Conservation (phyloP, 2,797 vertebrate genomes). For the Rhadinocentrus ornatus region DNA sequence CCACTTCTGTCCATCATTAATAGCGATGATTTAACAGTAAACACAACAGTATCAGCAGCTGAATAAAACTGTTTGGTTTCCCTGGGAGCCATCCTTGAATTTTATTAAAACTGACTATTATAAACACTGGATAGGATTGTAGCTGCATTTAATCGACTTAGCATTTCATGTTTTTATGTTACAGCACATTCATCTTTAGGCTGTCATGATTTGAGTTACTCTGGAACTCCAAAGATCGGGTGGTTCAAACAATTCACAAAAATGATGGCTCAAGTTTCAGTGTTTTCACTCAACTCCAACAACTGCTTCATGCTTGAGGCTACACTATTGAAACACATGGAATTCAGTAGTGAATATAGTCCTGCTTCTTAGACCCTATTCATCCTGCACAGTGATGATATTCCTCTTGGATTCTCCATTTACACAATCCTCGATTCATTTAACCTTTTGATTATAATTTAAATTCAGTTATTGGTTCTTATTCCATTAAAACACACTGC, state of each 20-base stretch:
- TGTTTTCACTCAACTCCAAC: not conserved
- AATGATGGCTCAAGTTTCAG: not conserved
- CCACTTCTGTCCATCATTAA: fast-evolving
- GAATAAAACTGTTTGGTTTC: not conserved
- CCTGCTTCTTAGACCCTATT: not conserved
- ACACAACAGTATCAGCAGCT: not conserved
- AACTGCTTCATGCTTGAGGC: not conserved
- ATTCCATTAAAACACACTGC: not conserved
- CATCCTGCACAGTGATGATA: not conserved
- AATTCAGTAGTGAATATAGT: not conserved
- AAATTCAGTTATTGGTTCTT: not conserved
- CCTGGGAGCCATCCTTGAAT: not conserved
- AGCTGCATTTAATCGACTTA: not conserved
- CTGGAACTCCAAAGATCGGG: not conserved
- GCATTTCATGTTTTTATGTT: not conserved
- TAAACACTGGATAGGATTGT: not conserved
- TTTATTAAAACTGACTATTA: not conserved
- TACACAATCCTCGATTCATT: not conserved
- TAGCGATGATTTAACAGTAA: not conserved
- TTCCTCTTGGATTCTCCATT: not conserved
- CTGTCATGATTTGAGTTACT: not conserved
- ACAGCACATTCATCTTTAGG: not conserved
- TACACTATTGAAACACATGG: not conserved
- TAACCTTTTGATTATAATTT: not conserved
- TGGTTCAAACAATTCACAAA: not conserved